Evolutionary conservation across 2,113 vertebrate species (phyloP).

Genomic region (Microtus pennsylvanicus): DNA sequence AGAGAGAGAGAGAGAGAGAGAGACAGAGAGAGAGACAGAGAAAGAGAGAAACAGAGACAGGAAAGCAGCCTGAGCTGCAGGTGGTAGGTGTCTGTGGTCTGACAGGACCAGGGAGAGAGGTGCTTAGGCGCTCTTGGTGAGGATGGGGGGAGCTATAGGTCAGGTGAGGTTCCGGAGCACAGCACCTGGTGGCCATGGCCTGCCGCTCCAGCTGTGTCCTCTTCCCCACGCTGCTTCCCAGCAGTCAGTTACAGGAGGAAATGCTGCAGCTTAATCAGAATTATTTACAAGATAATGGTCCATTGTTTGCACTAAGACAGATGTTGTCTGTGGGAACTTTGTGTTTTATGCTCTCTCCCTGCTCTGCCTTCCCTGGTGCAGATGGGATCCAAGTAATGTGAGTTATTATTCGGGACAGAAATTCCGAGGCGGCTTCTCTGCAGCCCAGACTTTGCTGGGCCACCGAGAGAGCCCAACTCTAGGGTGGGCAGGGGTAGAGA

Average conservation of each 20-base stretch:
- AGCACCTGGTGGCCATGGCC: slow-evolving; percentile 75
- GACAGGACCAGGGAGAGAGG: accelerated
- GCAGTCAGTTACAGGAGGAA: slow-evolving; percentile 85
- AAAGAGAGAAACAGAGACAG: neutral
- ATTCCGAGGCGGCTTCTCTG: slow-evolving; percentile 67
- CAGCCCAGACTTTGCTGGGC: neutral
- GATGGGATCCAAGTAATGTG: slow-evolving; percentile 86
- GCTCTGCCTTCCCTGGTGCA: slow-evolving; percentile 86
- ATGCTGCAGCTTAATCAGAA: slow-evolving; percentile 90
- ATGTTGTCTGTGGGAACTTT: slow-evolving; percentile 91
- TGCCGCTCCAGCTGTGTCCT: slow-evolving; percentile 68
- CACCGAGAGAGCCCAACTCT: neutral
- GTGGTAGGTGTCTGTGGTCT: neutral
- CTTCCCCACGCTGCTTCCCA: slow-evolving; percentile 77
- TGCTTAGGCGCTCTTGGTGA: neutral
- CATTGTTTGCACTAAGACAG: slow-evolving; percentile 91
- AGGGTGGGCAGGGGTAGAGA: slow-evolving; percentile 5
- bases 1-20: neutral
- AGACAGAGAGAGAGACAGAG: too few species aligned
- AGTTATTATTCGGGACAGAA: slow-evolving; percentile 82
- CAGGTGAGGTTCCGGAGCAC: slow-evolving; percentile 63
- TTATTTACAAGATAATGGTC: slow-evolving; percentile 93
- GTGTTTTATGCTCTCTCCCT: slow-evolving; percentile 87
- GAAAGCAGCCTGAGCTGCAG: neutral
- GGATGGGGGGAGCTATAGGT: neutral